phyloP scores from a whole-genome alignment of 64 coral and sea anemone genomes.

The Stichodactyla mertensii region DNA sequence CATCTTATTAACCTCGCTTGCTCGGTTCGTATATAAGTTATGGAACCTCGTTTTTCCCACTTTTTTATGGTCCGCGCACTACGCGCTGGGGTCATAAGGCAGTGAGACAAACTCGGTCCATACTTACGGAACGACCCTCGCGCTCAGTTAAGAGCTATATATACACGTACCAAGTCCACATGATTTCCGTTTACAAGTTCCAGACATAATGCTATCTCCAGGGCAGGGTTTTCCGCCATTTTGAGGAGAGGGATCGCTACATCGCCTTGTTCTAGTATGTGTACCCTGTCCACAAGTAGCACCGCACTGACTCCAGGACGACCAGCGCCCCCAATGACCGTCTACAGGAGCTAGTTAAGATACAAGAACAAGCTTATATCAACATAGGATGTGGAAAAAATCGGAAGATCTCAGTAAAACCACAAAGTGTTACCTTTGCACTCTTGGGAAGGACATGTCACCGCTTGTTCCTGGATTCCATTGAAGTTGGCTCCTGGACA shows the following conservation, averaged over 20 bases:
- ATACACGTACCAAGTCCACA: constrained; percentile 48
- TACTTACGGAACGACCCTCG: too few relatives aligned
- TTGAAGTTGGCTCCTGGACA: constrained; percentile 49
- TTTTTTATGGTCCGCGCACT: too few relatives aligned
- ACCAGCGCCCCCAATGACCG: constrained; percentile 73
- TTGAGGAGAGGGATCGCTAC: constrained; percentile 45
- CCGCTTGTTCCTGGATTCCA: constrained; percentile 26
- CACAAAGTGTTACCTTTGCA: constrained; percentile 33
- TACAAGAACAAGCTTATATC: not conserved
- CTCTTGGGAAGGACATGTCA: constrained; percentile 26
- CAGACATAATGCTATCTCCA: constrained; percentile 19
- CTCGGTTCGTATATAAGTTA: too few relatives aligned
- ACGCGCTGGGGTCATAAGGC: too few relatives aligned
- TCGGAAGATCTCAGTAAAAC: not conserved
- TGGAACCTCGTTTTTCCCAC: too few relatives aligned
- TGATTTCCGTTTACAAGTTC: constrained; percentile 1
- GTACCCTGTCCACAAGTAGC: constrained; percentile 39
- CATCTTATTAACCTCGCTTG: too few relatives aligned
- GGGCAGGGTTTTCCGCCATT: constrained; percentile 39
- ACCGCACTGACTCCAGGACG: constrained; percentile 55
- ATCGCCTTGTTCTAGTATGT: constrained; percentile 29
- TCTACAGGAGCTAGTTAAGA: constrained; percentile 34
- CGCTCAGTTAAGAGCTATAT: not conserved
- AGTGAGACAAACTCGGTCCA: too few relatives aligned
- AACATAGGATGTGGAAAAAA: not conserved